Percentiles rank a stretch among this genome's conserved stretches.
Conservation (phyloP, 1,140 invertebrate species). For the Polyergus mexicanus region DNA sequence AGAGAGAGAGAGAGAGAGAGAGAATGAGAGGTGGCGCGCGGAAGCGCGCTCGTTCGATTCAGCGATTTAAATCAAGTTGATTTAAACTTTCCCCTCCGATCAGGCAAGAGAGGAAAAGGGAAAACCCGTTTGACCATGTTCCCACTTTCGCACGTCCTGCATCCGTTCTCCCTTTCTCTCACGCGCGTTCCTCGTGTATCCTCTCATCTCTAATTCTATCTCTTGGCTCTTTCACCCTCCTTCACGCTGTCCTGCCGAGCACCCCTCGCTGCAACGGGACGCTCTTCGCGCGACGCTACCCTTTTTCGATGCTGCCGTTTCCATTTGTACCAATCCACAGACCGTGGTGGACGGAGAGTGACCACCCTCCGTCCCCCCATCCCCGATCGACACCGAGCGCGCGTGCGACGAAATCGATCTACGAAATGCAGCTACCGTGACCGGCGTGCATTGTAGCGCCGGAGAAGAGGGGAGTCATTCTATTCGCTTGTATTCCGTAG, state of each 20-base stretch:
- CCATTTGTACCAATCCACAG: constrained; percentile 29
- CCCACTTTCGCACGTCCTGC: constrained; percentile 59
- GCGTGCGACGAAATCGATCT: constrained; percentile 69
- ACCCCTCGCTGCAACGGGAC: neutral
- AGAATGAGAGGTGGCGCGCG: constrained; percentile 16
- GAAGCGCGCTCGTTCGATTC: constrained; percentile 66
- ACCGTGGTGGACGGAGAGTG: neutral
- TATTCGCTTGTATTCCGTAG: constrained; percentile 25
- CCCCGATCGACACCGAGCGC: constrained; percentile 48
- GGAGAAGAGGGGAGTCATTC: constrained; percentile 47
- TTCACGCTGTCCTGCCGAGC: neutral
- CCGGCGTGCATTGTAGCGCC: constrained; percentile 60
- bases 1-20: neutral
- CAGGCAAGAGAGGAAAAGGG: neutral
- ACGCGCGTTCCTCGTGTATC: neutral
- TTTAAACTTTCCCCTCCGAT: constrained; percentile 71
- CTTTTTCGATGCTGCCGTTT: constrained; percentile 56
- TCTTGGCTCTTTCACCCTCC: constrained; percentile 17
- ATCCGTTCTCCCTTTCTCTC: constrained; percentile 5
- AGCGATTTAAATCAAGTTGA: constrained; percentile 78
- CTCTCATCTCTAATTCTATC: neutral
- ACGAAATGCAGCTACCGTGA: constrained; percentile 39
- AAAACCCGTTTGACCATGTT: constrained; percentile 64
- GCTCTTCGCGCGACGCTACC: constrained; percentile 35
- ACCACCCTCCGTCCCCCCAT: neutral